These are phyloP conservation scores for Phocides pigmalion DNA, from an alignment of 1,140 invertebrate species.

Conservation along the genomic window DNA sequence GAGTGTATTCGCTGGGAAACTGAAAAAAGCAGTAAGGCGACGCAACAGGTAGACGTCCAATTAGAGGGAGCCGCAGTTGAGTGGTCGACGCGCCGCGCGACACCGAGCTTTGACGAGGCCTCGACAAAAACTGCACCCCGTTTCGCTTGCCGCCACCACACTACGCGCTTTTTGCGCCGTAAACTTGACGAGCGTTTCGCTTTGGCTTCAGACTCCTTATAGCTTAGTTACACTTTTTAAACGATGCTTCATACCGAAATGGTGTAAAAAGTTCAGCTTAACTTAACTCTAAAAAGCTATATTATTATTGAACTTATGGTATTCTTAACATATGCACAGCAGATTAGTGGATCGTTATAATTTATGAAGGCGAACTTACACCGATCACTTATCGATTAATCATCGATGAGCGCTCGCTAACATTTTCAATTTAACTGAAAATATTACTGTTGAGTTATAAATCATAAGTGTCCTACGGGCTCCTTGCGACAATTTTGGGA, in stretches of 20 bases:
- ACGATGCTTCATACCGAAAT: conserved; percentile 2
- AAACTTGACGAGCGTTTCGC: conserved; percentile 61
- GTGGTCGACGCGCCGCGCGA: conserved; percentile 64
- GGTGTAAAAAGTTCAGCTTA: conserved; percentile 7
- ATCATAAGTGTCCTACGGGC: conserved; percentile 53
- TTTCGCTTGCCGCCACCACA: conserved; percentile 64
- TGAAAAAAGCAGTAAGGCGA: conserved; percentile 67
- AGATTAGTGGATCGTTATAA: conserved; percentile 12
- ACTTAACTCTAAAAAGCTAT: background rate
- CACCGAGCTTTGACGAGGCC: conserved; percentile 67
- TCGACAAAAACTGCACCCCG: conserved; percentile 69
- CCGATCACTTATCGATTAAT: conserved; percentile 54
- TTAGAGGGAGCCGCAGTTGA: conserved; percentile 72
- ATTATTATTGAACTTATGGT: background rate
- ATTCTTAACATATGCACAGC: conserved; percentile 16
- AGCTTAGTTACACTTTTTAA: conserved; percentile 32
- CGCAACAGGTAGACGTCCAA: conserved; percentile 81
- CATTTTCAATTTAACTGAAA: conserved; percentile 61
- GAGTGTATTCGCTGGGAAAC: conserved; percentile 53
- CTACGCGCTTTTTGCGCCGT: conserved; percentile 62
- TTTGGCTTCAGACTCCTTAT: conserved; percentile 60
- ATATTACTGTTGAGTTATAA: conserved; percentile 63
- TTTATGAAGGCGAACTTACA: conserved; percentile 19
- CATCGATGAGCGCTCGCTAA: conserved; percentile 39
- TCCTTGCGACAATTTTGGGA: conserved; percentile 58